phyloP scores from a whole-genome alignment of 2,797 vertebrate genomes.

The Ceryle rudis region DNA sequence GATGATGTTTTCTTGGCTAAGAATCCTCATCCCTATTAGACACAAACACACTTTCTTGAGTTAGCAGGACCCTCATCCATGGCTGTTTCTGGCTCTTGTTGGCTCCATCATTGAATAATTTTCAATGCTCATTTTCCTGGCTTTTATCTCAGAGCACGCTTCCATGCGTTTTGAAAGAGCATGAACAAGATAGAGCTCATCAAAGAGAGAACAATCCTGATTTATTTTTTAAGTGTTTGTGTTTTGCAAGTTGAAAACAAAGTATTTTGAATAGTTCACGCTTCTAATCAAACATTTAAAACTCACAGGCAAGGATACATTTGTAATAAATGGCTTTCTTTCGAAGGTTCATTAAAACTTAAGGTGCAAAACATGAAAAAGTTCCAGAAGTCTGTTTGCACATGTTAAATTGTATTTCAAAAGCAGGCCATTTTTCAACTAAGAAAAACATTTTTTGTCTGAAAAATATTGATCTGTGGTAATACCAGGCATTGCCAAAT shows the following conservation, averaged over 20 bases:
- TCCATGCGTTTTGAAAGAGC: background rate
- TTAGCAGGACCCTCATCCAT: background rate
- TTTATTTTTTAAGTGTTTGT: rapidly evolving
- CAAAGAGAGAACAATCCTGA: background rate
- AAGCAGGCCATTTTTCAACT: background rate
- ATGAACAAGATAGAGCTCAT: background rate
- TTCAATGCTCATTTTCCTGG: background rate
- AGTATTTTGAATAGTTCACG: background rate
- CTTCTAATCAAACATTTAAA: background rate
- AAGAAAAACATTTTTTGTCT: constrained; percentile 1
- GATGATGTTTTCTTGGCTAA: background rate
- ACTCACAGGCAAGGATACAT: background rate
- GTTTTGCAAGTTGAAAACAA: background rate
- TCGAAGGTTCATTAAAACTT: background rate
- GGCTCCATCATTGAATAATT: background rate
- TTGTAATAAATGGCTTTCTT: background rate
- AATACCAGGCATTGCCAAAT: background rate
- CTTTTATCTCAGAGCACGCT: background rate
- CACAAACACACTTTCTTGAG: background rate
- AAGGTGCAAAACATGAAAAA: rapidly evolving
- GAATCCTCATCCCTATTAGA: background rate
- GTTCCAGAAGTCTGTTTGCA: background rate
- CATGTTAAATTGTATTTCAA: background rate
- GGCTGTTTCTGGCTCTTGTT: background rate
- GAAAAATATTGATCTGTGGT: constrained; percentile 42